Evolutionary conservation across 2,888 invertebrate genomes (phyloP).

Genomic region (Zaprionus bogoriensis): DNA sequence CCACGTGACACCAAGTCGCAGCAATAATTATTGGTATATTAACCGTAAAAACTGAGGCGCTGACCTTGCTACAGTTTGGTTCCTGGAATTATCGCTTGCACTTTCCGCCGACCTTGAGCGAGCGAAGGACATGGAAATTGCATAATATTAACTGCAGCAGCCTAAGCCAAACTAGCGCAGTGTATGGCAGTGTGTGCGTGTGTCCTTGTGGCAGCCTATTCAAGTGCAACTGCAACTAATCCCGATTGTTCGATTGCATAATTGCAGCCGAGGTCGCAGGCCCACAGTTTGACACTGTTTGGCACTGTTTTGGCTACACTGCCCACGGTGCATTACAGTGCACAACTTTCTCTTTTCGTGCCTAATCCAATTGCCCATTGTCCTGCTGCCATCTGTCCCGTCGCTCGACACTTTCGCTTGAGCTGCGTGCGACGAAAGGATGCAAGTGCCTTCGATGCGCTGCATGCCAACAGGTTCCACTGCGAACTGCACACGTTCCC

Average conservation of each 20-base stretch:
- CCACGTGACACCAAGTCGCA: conserved; percentile 48
- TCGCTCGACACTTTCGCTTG: conserved; percentile 54
- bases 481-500: not conserved
- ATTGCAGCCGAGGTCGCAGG: conserved; percentile 39
- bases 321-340: conserved; percentile 35
- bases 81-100: conserved; percentile 63
- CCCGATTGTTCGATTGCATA: conserved; percentile 57
- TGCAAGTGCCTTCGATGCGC: conserved; percentile 29
- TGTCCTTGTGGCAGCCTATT: conserved; percentile 44
- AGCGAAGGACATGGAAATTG: conserved; percentile 33
- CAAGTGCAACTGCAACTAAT: conserved; percentile 58
- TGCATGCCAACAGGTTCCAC: conserved; percentile 45
- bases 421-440: conserved; percentile 50
- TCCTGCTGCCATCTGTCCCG: conserved; percentile 20
- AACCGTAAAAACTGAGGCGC: conserved; percentile 24
- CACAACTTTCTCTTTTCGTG: conserved; percentile 67
- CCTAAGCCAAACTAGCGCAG: too few relatives aligned
- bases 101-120: conserved; percentile 62
- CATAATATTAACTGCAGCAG: conserved; percentile 69
- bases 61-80: conserved; percentile 70
- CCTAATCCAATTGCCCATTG: conserved; percentile 42
- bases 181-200: conserved; percentile 3
- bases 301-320: conserved; percentile 62
- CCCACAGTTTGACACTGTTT: too few relatives aligned
- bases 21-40: conserved; percentile 61